Conservation (phyloP, 2,888 invertebrate genomes). For the Ypsolopha scabrella region DNA sequence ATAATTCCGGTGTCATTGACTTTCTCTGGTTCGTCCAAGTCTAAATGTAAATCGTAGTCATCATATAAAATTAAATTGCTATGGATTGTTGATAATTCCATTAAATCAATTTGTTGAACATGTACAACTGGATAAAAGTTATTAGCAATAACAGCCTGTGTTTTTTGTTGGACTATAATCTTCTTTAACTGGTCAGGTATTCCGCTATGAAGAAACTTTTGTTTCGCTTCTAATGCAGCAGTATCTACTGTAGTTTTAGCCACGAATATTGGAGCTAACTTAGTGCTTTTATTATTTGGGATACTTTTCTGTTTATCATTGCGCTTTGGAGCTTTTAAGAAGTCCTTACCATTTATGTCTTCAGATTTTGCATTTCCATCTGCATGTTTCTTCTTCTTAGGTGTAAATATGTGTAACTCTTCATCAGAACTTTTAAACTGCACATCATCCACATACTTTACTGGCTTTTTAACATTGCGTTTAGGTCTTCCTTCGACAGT, state of each 20-base stretch:
- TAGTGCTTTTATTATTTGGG: slow-evolving; percentile 25
- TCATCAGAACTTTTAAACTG: slow-evolving; percentile 46
- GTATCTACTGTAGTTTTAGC: slow-evolving; percentile 71
- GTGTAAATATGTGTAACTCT: slow-evolving; percentile 52
- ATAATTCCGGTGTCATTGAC: too few relatives aligned
- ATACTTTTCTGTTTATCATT: slow-evolving; percentile 7
- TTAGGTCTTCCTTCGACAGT: slow-evolving; percentile 34
- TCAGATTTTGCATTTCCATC: neutral
- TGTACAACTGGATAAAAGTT: slow-evolving; percentile 76
- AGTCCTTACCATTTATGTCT: slow-evolving; percentile 3
- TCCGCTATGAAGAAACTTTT: slow-evolving; percentile 79
- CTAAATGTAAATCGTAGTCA: too few relatives aligned
- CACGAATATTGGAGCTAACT: slow-evolving; percentile 80
- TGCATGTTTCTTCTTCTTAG: slow-evolving; percentile 40
- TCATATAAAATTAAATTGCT: too few relatives aligned
- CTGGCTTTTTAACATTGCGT: slow-evolving; percentile 42
- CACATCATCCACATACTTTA: slow-evolving; percentile 44
- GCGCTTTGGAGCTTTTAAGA: slow-evolving; percentile 9
- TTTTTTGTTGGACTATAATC: slow-evolving; percentile 58
- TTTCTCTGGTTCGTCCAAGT: too few relatives aligned
- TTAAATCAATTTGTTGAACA: slow-evolving; percentile 58
- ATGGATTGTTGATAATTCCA: too few relatives aligned
- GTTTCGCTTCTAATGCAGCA: slow-evolving; percentile 72
- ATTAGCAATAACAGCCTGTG: slow-evolving; percentile 37
- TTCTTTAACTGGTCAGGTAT: slow-evolving; percentile 74